Evolutionary conservation across 2,888 invertebrate species (phyloP), one percentile per base, ranked within the genome.

Genomic region (Autographa gamma): DNA sequence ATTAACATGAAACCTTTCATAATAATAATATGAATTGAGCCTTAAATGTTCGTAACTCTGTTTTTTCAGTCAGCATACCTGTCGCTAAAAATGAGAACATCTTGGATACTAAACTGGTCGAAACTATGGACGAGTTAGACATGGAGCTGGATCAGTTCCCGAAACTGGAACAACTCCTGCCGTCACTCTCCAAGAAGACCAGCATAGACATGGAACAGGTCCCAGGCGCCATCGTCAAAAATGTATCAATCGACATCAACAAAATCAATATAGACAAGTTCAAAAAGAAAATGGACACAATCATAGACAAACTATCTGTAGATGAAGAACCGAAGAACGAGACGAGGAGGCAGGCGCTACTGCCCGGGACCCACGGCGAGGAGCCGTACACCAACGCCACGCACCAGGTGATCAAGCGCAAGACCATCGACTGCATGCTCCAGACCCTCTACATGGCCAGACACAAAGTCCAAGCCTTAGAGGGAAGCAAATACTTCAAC

Each of bases 371-470:
- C 0, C 0, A 2, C 2, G 56, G 14, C 0, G 0, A 0, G 0
- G 0, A 0, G 0, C 1, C 0, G 4, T 65, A 19, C 5, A 8
- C 0, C 0, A 0, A 2, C 4, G 62, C 11, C 0, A 0, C 14
- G 1, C 2, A 9, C 0, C 61, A 62, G 3, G 0, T 13, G 9
- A 0, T 25, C 8, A 67, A 48, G 16, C 63, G 77, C 4, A 80
- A 60, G 31, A 0, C 0, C 1, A 4, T 68, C 2, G 77, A 77
- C 4, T 31, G 71, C 0, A 77, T 77, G 77, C 48, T 77, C 1
- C 77, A 77, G 13, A 54, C 68, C 2, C 0, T 77, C 7, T 77
- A 77, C 25, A 77, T 77, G 77, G 31, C 72, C 9, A 58, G 77
- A n/a, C 80, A 80, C 13, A 80, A 68, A 38, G 5, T 77, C 16